phyloP scores from a whole-genome alignment of 2,888 invertebrate species.

The Drosophila recens region DNA sequence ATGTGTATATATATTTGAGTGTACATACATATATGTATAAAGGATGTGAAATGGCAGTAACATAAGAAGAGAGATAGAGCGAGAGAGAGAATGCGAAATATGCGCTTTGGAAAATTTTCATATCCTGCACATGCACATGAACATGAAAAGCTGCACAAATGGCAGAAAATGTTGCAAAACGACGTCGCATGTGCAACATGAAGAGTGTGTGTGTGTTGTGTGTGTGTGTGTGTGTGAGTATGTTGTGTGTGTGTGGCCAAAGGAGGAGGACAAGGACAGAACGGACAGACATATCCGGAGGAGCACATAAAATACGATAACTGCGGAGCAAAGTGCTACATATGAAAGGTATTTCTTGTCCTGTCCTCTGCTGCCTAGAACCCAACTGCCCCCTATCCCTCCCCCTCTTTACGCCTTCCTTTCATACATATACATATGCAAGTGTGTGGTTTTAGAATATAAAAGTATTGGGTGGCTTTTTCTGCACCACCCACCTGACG shows the following conservation, averaged over 20 bases:
- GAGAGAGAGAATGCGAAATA: conserved; percentile 13
- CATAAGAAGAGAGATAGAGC: background rate
- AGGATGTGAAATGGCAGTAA: conserved; percentile 2
- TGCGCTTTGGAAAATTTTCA: conserved; percentile 76
- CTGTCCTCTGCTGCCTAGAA: conserved; percentile 9
- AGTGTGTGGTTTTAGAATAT: conserved; percentile 69
- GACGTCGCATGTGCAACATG: conserved; percentile 40
- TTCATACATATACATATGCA: conserved; percentile 48
- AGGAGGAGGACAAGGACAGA: conserved; percentile 20
- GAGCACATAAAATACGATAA: conserved; percentile 78
- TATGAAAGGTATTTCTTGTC: conserved; percentile 75
- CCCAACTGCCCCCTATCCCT: background rate
- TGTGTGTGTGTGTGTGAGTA: conserved; percentile 1
- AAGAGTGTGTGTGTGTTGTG: conserved; percentile 1
- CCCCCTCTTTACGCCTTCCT: background rate
- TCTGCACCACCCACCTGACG: background rate
- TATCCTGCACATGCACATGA: conserved; percentile 75
- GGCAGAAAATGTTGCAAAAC: conserved; percentile 79
- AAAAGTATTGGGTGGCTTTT: conserved; percentile 33
- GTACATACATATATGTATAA: conserved; percentile 12
- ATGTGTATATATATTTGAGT: conserved; percentile 5
- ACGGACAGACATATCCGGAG: conserved; percentile 33
- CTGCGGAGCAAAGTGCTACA: conserved; percentile 74
- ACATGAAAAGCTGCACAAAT: conserved; percentile 81
- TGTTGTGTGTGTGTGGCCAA: conserved; percentile 20